phyloP scores from a whole-genome alignment of 2,797 vertebrate genomes.

The Gadopsis marmoratus region DNA sequence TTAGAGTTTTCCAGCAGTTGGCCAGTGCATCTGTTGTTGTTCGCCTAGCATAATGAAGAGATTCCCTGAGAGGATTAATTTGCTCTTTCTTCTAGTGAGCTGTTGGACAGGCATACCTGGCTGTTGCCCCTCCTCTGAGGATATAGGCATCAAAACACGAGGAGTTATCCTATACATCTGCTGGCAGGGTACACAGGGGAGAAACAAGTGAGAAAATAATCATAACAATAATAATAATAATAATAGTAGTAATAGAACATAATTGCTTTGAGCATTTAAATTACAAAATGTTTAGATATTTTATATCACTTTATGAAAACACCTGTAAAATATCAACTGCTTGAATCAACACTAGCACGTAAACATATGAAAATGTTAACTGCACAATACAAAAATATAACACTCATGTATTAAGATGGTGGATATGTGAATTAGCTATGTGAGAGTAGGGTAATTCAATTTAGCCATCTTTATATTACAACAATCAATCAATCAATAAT shows the following conservation, averaged over 20 bases:
- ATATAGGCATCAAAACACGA: constrained; percentile 69
- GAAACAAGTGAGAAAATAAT: neutral
- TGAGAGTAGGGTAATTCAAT: neutral
- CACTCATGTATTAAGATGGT: neutral
- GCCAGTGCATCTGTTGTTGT: constrained; percentile 76
- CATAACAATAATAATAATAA: too few species aligned
- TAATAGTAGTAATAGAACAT: too few species aligned
- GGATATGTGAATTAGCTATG: neutral
- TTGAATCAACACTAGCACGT: neutral
- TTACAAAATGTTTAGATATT: neutral
- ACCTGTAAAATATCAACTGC: neutral
- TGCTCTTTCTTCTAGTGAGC: constrained; percentile 78
- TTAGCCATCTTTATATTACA: neutral
- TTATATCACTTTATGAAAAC: neutral
- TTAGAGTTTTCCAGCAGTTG: constrained; percentile 62
- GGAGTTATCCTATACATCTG: constrained; percentile 47
- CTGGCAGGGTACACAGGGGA: neutral
- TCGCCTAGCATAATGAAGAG: constrained; percentile 48
- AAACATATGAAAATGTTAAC: neutral
- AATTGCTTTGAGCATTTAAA: neutral
- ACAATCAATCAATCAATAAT: neutral
- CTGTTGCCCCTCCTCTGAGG: constrained; percentile 66
- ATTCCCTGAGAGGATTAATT: constrained; percentile 79
- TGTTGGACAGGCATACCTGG: constrained; percentile 65
- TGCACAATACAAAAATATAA: neutral